Evolutionary conservation across 2,888 invertebrate genomes (phyloP).

Genomic region (Minunthozetes semirufus): DNA sequence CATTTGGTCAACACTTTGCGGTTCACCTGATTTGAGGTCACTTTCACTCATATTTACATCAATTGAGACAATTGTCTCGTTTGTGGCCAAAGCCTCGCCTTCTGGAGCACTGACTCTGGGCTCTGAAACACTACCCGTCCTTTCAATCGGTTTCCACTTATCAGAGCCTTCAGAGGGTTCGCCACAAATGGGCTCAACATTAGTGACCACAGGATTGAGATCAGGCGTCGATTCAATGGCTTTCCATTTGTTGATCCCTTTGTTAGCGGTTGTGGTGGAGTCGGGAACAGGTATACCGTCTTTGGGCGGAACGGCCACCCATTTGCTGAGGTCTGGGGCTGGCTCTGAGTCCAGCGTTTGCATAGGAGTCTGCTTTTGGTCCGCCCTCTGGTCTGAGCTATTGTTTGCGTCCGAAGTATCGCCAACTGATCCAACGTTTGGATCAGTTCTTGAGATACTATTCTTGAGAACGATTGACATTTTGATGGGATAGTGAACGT

Average conservation of each 20-base stretch:
- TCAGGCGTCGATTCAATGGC: neutral
- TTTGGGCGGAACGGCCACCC: neutral
- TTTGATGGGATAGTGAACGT: constrained; percentile 35
- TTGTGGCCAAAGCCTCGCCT: no score
- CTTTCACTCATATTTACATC: neutral
- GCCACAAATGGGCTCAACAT: neutral
- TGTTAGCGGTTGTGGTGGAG: neutral
- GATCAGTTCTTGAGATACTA: neutral
- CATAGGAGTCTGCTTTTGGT: neutral
- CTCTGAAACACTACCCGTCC: no score
- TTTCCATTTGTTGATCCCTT: neutral
- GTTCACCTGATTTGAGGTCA: neutral
- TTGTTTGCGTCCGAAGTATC: neutral
- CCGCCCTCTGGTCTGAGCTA: neutral
- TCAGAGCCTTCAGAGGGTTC: neutral
- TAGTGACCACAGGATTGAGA: neutral
- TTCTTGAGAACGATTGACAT: constrained; percentile 34
- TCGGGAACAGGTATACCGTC: neutral
- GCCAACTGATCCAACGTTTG: neutral
- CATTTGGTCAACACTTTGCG: neutral
- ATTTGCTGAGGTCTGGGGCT: neutral
- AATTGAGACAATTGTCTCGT: no score
- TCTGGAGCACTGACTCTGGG: no score
- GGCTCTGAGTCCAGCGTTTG: neutral
- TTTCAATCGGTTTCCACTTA: neutral